phyloP scores from a whole-genome alignment of 2,797 vertebrate genomes.

The Orientallactaga sibirica region DNA sequence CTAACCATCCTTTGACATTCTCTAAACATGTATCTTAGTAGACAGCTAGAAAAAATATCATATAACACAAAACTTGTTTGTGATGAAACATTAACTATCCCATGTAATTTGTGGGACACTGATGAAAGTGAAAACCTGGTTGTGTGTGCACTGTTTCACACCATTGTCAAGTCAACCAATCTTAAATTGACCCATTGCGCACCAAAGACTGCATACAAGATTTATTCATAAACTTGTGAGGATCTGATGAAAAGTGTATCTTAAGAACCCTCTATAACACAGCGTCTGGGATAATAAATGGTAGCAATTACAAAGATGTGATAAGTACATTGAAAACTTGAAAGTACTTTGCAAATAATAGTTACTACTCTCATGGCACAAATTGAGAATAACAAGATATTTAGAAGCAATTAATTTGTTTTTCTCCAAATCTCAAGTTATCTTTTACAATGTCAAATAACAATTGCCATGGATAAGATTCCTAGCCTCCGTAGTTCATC shows the following conservation, averaged over 20 bases:
- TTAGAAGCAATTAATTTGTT: conserved; percentile 64
- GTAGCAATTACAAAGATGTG: conserved; percentile 23
- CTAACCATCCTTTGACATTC: not conserved
- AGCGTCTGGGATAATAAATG: not conserved
- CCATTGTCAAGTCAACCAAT: not conserved
- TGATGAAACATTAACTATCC: not conserved
- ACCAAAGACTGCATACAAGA: not conserved
- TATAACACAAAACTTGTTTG: not conserved
- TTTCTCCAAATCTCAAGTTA: conserved; percentile 42
- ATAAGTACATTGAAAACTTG: conserved; percentile 6
- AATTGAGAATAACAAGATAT: conserved; percentile 25
- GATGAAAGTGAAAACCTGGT: not conserved
- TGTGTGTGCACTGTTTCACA: not conserved
- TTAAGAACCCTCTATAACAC: not conserved
- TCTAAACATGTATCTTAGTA: not conserved
- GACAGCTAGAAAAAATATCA: not conserved
- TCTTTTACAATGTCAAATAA: conserved; percentile 63
- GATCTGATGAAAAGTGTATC: conserved; percentile 15
- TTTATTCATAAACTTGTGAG: conserved; percentile 5
- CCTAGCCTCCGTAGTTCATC: not conserved
- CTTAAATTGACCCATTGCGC: not conserved
- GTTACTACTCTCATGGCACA: conserved; percentile 37
- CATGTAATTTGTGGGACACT: not conserved
- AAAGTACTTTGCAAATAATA: conserved; percentile 31
- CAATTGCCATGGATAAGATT: not conserved